Percentiles rank a stretch among this genome's conserved stretches.
Conservation (phyloP, 2,797 vertebrate genomes). For the Semaprochilodus insignis region DNA sequence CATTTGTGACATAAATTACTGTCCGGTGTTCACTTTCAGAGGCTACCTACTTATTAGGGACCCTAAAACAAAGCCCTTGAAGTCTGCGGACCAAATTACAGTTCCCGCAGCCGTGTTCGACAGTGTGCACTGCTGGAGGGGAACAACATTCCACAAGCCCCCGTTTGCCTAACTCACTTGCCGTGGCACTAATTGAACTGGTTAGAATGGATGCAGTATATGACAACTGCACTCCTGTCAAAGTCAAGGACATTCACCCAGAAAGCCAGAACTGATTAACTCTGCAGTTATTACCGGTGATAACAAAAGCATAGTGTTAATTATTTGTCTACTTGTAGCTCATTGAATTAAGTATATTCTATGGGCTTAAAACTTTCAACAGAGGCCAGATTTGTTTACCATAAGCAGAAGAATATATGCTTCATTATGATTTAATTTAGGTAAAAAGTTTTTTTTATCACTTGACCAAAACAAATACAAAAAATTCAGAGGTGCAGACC, state of each 20-base stretch:
- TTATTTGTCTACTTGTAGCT: no score
- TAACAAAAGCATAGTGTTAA: neutral
- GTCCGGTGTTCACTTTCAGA: conserved; percentile 48
- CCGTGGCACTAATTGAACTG: conserved; percentile 22
- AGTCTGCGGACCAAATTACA: conserved; percentile 54
- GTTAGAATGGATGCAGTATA: conserved; percentile 3
- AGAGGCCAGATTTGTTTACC: no score
- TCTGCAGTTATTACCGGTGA: neutral
- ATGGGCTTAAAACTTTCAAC: no score
- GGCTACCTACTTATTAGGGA: conserved; percentile 45
- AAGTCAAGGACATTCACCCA: neutral
- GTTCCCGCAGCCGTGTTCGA: conserved; percentile 34
- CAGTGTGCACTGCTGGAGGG: conserved; percentile 42
- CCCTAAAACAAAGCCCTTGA: conserved; percentile 38
- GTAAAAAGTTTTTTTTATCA: no score
- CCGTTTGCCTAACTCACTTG: conserved; percentile 6
- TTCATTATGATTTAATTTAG: no score
- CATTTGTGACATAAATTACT: conserved; percentile 52
- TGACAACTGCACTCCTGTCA: neutral
- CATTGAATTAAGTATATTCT: no score
- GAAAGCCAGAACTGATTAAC: neutral
- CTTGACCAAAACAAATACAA: no score
- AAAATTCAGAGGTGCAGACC: no score
- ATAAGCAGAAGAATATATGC: no score
- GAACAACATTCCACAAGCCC: conserved; percentile 37